phyloP scores from a whole-genome alignment of 2,113 vertebrate genomes.

The Cyprinodon variegatus region DNA sequence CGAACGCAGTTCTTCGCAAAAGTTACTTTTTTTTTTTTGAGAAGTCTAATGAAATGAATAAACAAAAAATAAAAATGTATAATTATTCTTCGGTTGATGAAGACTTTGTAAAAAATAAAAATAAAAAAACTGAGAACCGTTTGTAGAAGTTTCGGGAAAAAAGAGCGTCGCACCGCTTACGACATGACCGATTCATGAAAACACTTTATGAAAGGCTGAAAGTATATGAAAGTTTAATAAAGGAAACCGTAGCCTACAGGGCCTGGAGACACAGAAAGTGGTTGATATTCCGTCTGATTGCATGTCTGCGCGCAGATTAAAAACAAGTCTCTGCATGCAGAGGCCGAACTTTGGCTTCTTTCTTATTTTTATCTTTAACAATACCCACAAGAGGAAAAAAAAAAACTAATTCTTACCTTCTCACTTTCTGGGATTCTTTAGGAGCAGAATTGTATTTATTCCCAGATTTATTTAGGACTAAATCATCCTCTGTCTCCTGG shows the following conservation, averaged over 20 bases:
- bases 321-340: conserved; percentile 73
- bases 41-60: too few species aligned
- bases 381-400: neutral
- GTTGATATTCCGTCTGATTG: conserved; percentile 46
- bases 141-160: conserved; percentile 27
- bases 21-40: too few species aligned
- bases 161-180: neutral
- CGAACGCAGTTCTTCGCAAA: too few species aligned
- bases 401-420: conserved; percentile 66
- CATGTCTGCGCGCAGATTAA: conserved; percentile 54
- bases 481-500: conserved; percentile 71
- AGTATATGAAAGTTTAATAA: neutral
- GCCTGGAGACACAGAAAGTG: neutral
- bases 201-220: neutral
- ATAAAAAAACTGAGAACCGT: neutral
- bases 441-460: neutral
- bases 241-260: neutral
- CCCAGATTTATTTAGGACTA: conserved; percentile 40
- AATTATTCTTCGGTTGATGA: too few species aligned
- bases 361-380: conserved; percentile 2
- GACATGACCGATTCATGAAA: neutral
- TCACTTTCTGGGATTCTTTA: conserved; percentile 41
- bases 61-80: too few species aligned
- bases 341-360: conserved; percentile 32
- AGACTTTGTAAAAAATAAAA: too few species aligned